phyloP scores from a whole-genome alignment of 2,113 vertebrate genomes.

The Zosterops pallidus region DNA sequence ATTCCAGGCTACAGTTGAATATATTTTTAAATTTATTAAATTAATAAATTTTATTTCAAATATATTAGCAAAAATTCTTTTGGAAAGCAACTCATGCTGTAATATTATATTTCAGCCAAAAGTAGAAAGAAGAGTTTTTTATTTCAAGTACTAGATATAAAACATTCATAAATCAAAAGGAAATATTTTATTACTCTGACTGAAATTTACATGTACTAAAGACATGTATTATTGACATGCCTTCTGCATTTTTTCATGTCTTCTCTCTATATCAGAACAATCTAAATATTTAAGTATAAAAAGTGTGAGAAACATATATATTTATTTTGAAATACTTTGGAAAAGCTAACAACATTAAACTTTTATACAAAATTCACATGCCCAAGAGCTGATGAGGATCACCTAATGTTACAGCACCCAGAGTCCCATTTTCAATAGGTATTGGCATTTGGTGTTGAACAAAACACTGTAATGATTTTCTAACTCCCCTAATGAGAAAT shows the following conservation, averaged over 20 bases:
- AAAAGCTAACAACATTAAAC: neutral
- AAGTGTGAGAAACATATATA: neutral
- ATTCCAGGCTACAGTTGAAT: neutral
- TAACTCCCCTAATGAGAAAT: neutral
- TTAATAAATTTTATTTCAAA: neutral
- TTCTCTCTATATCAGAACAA: neutral
- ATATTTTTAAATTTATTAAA: neutral
- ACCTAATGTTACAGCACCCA: neutral
- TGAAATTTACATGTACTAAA: neutral
- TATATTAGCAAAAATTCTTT: neutral
- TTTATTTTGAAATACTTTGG: neutral
- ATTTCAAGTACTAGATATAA: neutral
- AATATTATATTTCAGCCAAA: neutral
- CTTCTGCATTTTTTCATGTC: neutral
- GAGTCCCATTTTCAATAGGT: neutral
- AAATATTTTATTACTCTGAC: neutral
- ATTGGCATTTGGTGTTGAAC: neutral
- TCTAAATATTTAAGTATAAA: neutral
- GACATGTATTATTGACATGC: neutral
- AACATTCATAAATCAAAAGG: neutral
- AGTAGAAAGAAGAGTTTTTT: neutral
- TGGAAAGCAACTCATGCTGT: neutral
- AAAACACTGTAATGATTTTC: neutral
- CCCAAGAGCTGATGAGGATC: neutral
- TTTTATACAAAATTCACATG: neutral